phyloP scores from a whole-genome alignment of 2,888 invertebrate genomes.

The Stomorhina lunata region DNA sequence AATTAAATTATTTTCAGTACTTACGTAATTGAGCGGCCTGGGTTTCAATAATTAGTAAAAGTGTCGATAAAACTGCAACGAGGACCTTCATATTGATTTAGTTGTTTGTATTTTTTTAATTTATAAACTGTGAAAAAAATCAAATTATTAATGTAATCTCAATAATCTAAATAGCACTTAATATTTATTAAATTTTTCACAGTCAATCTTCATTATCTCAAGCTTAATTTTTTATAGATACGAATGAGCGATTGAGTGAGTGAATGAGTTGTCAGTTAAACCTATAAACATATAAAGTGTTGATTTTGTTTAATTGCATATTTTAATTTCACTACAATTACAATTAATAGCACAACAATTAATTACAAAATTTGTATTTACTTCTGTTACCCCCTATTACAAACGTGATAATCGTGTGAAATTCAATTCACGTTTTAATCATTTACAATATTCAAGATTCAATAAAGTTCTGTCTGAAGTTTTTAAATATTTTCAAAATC shows the following conservation, averaged over 20 bases:
- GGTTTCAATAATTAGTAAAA: constrained; percentile 37
- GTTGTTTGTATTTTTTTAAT: constrained; percentile 5
- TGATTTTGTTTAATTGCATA: constrained; percentile 38
- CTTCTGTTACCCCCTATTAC: no score
- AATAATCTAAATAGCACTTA: background rate
- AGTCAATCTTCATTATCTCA: no score
- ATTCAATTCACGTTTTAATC: constrained; percentile 50
- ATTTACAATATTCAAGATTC: constrained; percentile 4
- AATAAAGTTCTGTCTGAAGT: constrained; percentile 4
- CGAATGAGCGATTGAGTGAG: no score
- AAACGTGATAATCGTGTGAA: constrained; percentile 58
- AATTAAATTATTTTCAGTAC: constrained; percentile 52
- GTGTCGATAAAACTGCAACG: background rate
- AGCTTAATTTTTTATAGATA: no score
- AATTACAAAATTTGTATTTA: no score
- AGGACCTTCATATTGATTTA: constrained; percentile 42
- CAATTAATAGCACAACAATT: constrained; percentile 37
- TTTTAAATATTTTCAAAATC: background rate
- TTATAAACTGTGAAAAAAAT: constrained; percentile 15
- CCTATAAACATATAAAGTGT: constrained; percentile 39
- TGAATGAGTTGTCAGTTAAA: no score
- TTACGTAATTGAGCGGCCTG: constrained; percentile 72
- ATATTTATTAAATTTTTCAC: no score
- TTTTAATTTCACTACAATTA: constrained; percentile 24
- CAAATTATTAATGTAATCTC: constrained; percentile 5